Base-by-base conservation (phyloP, 1,140 invertebrate species). In the Drosophila simulans region DNA sequence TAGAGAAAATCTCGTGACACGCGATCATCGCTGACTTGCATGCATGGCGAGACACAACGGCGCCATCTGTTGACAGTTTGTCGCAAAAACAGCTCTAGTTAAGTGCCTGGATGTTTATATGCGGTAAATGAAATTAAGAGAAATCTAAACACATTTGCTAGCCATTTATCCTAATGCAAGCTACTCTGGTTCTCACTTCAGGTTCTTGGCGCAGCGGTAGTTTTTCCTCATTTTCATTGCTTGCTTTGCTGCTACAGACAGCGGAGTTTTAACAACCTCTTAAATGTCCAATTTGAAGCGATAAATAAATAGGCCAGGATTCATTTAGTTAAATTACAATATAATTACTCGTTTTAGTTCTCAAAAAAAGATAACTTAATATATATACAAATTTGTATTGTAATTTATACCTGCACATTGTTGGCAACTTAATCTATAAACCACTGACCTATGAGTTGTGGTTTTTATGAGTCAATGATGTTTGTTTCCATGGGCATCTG, bases 101-200 rank as follows among this genome's bases (percentile, higher is more conserved):
- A 70, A 70, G 66, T 56, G 66, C 66, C 39, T 17, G 17, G 52
- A 35, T 48, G 52, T 69, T 70, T 70, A 70, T 49, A n/a, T 66
- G 43, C 22, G 64, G 48, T 31, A 39, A 42, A 42, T 34, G 42
- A 40, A 70, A 57, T 70, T 70, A 57, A 70, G 68, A 70, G 64
- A 57, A 70, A 70, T 70, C 66, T 70, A 68, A 69, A 68, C 64
- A 59, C 64, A 68, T 68, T 66, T 51, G n/a, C 59, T 27, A 25
- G 58, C 15, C 35, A 51, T 64, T 68, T 68, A 65, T 66, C 63
- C 59, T 66, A 34, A 40, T 66, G 27, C 45, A 15, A 31, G 34
- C 34, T 37, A 48, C 59, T 62, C 40, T 62, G 53, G 53, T 20
- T 45, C 34, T 22, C 0, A 1, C 37, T 10, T 11, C 3, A 25